Percentiles rank a stretch among this genome's conserved stretches.
These are phyloP conservation scores for Onychostoma macrolepis DNA, from an alignment of 2,113 vertebrate genomes.

Conservation along the genomic window DNA sequence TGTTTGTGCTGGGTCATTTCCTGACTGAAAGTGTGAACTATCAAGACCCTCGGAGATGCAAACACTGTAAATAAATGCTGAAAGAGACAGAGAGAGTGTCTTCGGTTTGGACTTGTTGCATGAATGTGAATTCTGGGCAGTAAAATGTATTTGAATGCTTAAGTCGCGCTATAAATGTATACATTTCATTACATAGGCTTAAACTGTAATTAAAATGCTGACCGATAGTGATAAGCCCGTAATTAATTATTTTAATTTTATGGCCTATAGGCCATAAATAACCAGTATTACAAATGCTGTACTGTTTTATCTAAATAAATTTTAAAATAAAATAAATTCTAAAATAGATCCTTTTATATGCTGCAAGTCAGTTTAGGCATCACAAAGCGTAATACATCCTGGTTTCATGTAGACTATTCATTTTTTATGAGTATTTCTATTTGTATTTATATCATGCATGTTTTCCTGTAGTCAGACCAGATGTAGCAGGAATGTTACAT, in stretches of 20 bases:
- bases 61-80: conserved; percentile 54
- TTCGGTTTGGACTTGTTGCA: conserved; percentile 3
- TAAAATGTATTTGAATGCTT: neutral
- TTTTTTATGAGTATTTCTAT: neutral
- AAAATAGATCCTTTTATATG: neutral
- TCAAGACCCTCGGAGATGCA: conserved; percentile 45
- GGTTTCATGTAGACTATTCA: neutral
- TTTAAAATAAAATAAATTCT: neutral
- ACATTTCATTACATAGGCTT: neutral
- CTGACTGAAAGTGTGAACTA: conserved; percentile 54
- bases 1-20: conserved; percentile 66
- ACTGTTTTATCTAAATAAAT: neutral
- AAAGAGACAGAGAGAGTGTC: conserved; percentile 18
- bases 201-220: neutral
- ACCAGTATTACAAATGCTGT: neutral
- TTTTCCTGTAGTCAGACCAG: neutral
- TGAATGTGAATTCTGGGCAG: conserved; percentile 5
- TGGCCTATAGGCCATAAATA: neutral
- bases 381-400: neutral
- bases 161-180: neutral
- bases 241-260: neutral
- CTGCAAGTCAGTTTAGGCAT: neutral
- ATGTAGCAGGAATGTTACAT: conserved; percentile 5
- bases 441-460: neutral
- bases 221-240: neutral